Percentiles rank a stretch among this genome's conserved stretches.
These are phyloP conservation scores for Sebastes vulpes DNA, from an alignment of 2,797 vertebrate species.

Conservation along the genomic window DNA sequence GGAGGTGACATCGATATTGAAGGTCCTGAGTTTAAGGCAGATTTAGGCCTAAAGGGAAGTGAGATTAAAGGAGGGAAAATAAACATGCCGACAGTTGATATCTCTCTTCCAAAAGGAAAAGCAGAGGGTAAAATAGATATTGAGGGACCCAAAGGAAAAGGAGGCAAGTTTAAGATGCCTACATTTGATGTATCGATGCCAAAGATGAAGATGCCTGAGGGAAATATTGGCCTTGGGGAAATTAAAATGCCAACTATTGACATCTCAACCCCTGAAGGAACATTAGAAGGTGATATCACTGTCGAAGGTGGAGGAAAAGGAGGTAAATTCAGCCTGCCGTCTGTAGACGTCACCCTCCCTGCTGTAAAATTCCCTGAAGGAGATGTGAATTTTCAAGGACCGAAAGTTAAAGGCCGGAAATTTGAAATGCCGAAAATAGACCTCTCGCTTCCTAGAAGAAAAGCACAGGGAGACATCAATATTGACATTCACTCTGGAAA, in stretches of 20 bases:
- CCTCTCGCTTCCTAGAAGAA: conserved; percentile 66
- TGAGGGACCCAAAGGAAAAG: conserved; percentile 54
- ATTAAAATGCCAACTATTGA: conserved; percentile 61
- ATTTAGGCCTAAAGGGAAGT: conserved; percentile 28
- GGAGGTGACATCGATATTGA: conserved; percentile 23
- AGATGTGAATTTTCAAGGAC: conserved; percentile 59
- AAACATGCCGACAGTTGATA: conserved; percentile 46
- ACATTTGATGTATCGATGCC: conserved; percentile 61
- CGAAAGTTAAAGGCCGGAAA: conserved; percentile 50
- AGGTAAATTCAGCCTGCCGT: conserved; percentile 38
- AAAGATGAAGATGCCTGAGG: conserved; percentile 56
- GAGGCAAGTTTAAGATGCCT: conserved; percentile 78
- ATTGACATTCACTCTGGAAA: conserved; percentile 50
- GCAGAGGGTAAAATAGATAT: conserved; percentile 29
- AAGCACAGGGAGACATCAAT: conserved; percentile 47
- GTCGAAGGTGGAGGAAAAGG: conserved; percentile 16
- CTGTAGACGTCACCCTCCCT: conserved; percentile 49
- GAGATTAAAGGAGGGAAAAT: conserved; percentile 42
- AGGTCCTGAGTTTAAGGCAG: conserved; percentile 32
- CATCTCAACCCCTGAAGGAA: conserved; percentile 53
- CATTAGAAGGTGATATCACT: conserved; percentile 11
- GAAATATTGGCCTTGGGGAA: conserved; percentile 38
- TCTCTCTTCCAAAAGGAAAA: conserved; percentile 54
- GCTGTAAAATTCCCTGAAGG: conserved; percentile 47
- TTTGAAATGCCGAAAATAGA: conserved; percentile 73